These are phyloP conservation scores for Pygathrix nemaeus DNA, from an alignment of 2,113 vertebrate species.

Conservation along the genomic window DNA sequence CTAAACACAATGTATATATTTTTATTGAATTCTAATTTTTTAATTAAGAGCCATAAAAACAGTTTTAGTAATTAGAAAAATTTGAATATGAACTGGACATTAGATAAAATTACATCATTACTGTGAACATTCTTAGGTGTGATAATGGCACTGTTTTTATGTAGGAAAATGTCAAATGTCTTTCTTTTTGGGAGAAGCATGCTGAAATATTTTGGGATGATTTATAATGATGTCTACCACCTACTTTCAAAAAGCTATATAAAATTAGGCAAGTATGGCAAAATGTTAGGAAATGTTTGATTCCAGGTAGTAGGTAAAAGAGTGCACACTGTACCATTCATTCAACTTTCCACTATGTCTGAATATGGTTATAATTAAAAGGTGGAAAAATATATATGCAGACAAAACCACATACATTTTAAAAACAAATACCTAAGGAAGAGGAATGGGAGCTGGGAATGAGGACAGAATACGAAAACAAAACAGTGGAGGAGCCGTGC, in stretches of 20 bases:
- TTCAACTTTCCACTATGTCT: not conserved
- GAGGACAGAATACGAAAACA: not conserved
- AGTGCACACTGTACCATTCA: not conserved
- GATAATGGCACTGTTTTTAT: not conserved
- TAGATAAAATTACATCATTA: not conserved
- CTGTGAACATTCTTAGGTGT: not conserved
- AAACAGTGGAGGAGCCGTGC: accelerated
- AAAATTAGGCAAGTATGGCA: not conserved
- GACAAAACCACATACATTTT: not conserved
- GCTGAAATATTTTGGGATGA: not conserved
- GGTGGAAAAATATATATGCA: not conserved
- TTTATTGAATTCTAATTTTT: not conserved
- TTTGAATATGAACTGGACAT: not conserved
- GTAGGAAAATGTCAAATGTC: not conserved
- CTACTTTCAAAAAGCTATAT: not conserved
- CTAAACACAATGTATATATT: not conserved
- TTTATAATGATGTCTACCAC: not conserved
- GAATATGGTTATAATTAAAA: constrained; percentile 19
- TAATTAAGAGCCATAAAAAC: not conserved
- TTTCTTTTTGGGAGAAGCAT: not conserved
- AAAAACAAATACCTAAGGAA: not conserved
- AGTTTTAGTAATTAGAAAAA: not conserved
- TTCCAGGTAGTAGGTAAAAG: not conserved
- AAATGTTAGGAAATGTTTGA: not conserved
- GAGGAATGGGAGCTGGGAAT: not conserved